phyloP scores from a whole-genome alignment of 2,113 vertebrate species.

The Beaufortia kweichowensis region DNA sequence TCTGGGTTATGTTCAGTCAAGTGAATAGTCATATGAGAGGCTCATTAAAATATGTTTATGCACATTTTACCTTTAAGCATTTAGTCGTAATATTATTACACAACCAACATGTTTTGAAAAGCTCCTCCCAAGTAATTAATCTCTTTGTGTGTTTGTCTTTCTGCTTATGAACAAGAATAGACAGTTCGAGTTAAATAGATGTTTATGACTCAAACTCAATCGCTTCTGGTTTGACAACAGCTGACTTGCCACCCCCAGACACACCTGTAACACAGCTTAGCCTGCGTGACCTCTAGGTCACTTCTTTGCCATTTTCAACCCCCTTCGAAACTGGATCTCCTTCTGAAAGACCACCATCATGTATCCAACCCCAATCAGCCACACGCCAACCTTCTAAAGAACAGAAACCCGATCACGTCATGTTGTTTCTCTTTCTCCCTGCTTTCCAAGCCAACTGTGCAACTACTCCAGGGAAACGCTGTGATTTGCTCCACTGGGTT shows the following conservation, averaged over 20 bases:
- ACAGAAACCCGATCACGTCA: conserved; percentile 30
- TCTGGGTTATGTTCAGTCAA: conserved; percentile 52
- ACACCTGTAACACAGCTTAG: neutral
- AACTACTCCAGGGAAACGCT: conserved; percentile 38
- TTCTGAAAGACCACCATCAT: conserved; percentile 8
- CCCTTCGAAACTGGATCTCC: neutral
- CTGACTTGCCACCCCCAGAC: neutral
- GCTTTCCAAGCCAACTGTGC: conserved; percentile 2
- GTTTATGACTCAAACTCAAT: neutral
- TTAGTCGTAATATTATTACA: conserved; percentile 15
- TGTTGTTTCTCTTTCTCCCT: conserved; percentile 23
- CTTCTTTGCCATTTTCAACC: neutral
- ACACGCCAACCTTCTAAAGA: conserved; percentile 33
- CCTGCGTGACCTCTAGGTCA: conserved; percentile 23
- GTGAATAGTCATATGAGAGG: conserved; percentile 35
- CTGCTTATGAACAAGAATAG: neutral
- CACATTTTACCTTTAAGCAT: conserved; percentile 26
- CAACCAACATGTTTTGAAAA: conserved; percentile 4
- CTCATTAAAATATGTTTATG: conserved; percentile 38
- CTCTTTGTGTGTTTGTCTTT: neutral
- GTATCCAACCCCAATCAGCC: neutral
- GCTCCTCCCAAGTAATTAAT: neutral
- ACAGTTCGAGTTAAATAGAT: conserved; percentile 20
- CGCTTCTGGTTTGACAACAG: neutral
- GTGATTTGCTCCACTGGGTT: conserved; percentile 52